Conservation (phyloP, 2,888 invertebrate species). For the Volucella inflata region DNA sequence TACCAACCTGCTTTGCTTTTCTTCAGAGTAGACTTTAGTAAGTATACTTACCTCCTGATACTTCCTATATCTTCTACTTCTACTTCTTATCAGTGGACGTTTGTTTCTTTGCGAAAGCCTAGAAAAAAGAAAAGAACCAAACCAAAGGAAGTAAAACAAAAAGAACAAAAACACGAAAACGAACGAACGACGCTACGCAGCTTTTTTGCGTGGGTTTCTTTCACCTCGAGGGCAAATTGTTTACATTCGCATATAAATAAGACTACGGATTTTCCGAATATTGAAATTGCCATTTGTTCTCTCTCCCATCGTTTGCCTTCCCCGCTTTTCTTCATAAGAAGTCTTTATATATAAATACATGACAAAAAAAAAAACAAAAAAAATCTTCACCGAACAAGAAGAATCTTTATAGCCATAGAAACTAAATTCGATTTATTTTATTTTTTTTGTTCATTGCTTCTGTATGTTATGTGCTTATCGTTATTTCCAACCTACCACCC, state of each 20-base stretch:
- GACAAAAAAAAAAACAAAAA: neutral
- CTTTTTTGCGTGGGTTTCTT: slow-evolving; percentile 27
- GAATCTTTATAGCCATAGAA: neutral
- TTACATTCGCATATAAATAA: slow-evolving; percentile 51
- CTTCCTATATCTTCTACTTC: neutral
- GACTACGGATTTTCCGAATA: slow-evolving; percentile 23
- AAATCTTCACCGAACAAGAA: neutral
- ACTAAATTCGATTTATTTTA: neutral
- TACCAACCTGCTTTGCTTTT: slow-evolving; percentile 6
- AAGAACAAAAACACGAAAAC: neutral
- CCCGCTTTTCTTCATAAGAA: neutral
- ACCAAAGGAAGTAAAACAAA: neutral
- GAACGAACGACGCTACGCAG: neutral
- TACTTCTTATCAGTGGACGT: slow-evolving; percentile 18
- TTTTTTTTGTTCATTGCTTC: neutral
- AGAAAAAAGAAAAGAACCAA: slow-evolving; percentile 1
- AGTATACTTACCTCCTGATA: no score
- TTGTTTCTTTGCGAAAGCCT: slow-evolving; percentile 10
- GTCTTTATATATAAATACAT: no score
- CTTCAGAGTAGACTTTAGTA: neutral
- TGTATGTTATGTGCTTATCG: neutral
- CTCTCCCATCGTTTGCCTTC: neutral
- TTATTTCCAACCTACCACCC: neutral
- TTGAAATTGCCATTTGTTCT: slow-evolving; percentile 35
- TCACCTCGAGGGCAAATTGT: slow-evolving; percentile 38